phyloP scores from a whole-genome alignment of 2,797 vertebrate genomes.

The Labeo calbasu region DNA sequence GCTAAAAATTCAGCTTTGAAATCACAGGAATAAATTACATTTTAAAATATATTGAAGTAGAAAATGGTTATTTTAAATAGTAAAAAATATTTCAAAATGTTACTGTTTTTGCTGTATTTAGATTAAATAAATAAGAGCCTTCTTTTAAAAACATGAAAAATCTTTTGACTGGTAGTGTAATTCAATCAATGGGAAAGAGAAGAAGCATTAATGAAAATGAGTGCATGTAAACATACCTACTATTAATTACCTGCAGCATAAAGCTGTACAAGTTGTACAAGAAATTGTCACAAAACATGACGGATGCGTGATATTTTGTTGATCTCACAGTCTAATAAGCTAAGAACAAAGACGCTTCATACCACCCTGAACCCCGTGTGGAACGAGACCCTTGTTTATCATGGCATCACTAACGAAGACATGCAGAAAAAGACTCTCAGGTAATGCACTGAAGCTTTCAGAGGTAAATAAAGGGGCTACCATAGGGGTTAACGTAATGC shows the following conservation, averaged over 20 bases:
- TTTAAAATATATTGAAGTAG: too few relatives aligned
- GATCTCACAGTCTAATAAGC: conserved; percentile 86
- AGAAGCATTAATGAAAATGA: not conserved
- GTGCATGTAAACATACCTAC: not conserved
- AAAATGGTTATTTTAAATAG: too few relatives aligned
- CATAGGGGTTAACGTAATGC: not conserved
- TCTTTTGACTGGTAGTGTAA: too few relatives aligned
- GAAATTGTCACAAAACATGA: not conserved
- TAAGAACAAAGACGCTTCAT: conserved; percentile 91
- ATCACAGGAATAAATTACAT: too few relatives aligned
- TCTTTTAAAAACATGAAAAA: too few relatives aligned
- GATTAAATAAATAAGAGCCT: too few relatives aligned
- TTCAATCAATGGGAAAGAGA: too few relatives aligned
- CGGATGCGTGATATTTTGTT: not conserved
- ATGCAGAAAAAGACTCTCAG: conserved; percentile 93
- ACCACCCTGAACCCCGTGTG: conserved; percentile 84
- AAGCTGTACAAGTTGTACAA: not conserved
- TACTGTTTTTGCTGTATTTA: too few relatives aligned
- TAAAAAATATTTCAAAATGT: too few relatives aligned
- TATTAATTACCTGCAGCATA: not conserved
- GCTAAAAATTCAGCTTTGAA: too few relatives aligned
- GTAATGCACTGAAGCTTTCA: conserved; percentile 63
- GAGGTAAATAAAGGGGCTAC: not conserved
- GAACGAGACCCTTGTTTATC: conserved; percentile 90
- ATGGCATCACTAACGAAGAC: conserved; percentile 93